Evolutionary conservation across 2,888 invertebrate species (phyloP), one percentile per base, ranked within the genome.

Genomic region (Scrobipalpa costella): DNA sequence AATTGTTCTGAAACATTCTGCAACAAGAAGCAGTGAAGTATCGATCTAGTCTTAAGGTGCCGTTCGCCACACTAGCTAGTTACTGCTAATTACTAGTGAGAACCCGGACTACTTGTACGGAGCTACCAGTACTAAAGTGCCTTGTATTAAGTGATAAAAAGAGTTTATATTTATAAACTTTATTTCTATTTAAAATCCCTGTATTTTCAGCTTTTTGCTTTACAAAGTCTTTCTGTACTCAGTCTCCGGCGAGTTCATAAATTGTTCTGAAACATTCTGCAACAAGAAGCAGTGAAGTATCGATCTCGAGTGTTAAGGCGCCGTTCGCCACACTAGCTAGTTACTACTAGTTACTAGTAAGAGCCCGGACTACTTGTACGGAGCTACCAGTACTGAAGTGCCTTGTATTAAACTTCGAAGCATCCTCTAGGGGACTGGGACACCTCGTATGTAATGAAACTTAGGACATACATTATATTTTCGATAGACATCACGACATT

Each of bases 71-170:
- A 44, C n/a, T 44, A 15, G 15, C 44, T 40, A 7, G 27, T 27
- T 27, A 27, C 27, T 27, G n/a, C 44, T 15, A 44, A n/a, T 21
- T 21, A 7, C 50, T 27, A 21, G 50, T 52, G 27, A 3, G 44
- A n/a, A n/a, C n/a, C 44, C n/a, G n/a, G n/a, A n/a, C n/a, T 52
- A 52, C 11, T 52, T 27, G 50, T 21, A 21, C 27, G 19, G 27
- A 52, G 50, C 50, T 52, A 27, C 19, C 40, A 59, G n/a, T n/a
- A n/a, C n/a, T n/a, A n/a, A 59, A 59, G 59, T 59, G 21, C 50
- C n/a, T n/a, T n/a, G n/a, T n/a, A n/a, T n/a, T n/a, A n/a, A n/a
- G n/a, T n/a, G n/a, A n/a, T n/a, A n/a, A n/a, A n/a, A n/a, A n/a
- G n/a, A n/a, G n/a, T n/a, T n/a, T n/a, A n/a, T n/a, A n/a, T n/a